Conservation (phyloP, 2,888 invertebrate species). For the Alloplasta piceator region DNA sequence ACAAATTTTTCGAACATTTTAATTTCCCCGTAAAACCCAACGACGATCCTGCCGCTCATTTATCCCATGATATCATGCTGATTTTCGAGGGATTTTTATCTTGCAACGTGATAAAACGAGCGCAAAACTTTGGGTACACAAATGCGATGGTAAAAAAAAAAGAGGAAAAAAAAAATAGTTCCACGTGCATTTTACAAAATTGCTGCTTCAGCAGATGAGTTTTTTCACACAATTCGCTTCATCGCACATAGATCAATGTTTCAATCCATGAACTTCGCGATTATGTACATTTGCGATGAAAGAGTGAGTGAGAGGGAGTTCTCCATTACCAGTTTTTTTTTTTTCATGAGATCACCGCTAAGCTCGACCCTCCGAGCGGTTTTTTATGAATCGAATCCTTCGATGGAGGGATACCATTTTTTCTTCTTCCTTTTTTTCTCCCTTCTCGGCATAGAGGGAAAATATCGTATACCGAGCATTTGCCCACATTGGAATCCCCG, state of each 20-base stretch:
- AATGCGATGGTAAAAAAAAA: no score
- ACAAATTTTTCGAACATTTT: no score
- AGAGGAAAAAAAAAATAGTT: no score
- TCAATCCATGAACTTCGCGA: conserved; percentile 1
- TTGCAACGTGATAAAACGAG: no score
- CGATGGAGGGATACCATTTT: not conserved
- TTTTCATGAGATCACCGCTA: conserved; percentile 51
- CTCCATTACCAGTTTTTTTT: conserved; percentile 57
- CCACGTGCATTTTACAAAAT: conserved; percentile 3
- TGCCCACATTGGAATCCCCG: conserved; percentile 38
- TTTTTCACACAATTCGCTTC: conserved; percentile 12
- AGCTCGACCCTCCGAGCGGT: conserved; percentile 4
- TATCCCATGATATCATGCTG: no score
- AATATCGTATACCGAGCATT: conserved; percentile 6
- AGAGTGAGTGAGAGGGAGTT: conserved; percentile 8
- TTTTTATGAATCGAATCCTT: conserved; percentile 57
- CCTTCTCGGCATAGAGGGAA: conserved; percentile 2
- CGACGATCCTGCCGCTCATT: no score
- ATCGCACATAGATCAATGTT: not conserved
- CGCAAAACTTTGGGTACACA: no score
- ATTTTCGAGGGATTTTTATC: no score
- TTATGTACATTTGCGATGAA: not conserved
- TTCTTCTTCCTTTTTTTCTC: conserved; percentile 1
- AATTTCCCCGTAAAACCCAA: no score
- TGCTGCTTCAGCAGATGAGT: conserved; percentile 27